Conservation (phyloP, 2,797 vertebrate genomes). For the Siniperca obscura region DNA sequence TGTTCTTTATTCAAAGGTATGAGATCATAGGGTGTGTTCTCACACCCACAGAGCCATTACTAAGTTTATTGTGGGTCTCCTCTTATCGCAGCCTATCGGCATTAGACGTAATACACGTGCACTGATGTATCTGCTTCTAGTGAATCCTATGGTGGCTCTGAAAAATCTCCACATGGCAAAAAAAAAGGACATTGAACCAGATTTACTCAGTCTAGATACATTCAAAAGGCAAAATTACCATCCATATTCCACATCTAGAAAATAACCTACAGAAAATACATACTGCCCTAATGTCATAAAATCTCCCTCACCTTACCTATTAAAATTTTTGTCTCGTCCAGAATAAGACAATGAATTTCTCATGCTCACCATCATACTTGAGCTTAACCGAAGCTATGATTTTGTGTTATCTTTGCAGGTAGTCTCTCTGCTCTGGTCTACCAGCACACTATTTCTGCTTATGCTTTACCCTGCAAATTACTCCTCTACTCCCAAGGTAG, state of each 20-base stretch:
- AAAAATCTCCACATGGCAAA: not conserved
- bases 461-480: slow-evolving; percentile 90
- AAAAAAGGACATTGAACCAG: not conserved
- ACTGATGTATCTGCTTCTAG: not conserved
- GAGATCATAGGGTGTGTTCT: slow-evolving; percentile 44
- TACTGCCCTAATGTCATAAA: not conserved
- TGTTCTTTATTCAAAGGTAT: slow-evolving; percentile 10
- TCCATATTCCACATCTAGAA: not conserved
- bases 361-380: not conserved
- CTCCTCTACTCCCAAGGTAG: slow-evolving; percentile 85
- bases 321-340: not conserved
- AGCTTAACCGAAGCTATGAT: not conserved
- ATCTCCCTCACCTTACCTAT: not conserved
- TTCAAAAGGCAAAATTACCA: not conserved
- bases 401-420: slow-evolving; percentile 77
- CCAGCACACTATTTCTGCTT: slow-evolving; percentile 89
- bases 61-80: not conserved
- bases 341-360: not conserved
- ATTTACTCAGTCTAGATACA: not conserved
- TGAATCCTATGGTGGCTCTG: not conserved
- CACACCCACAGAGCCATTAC: slow-evolving; percentile 19
- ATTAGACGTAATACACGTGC: not conserved
- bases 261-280: not conserved
- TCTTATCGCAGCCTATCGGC: slow-evolving; percentile 11
- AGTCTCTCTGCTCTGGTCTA: slow-evolving; percentile 95